Evolutionary conservation across 2,797 vertebrate species (phyloP).

Genomic region (Scomberomorus guttatus): DNA sequence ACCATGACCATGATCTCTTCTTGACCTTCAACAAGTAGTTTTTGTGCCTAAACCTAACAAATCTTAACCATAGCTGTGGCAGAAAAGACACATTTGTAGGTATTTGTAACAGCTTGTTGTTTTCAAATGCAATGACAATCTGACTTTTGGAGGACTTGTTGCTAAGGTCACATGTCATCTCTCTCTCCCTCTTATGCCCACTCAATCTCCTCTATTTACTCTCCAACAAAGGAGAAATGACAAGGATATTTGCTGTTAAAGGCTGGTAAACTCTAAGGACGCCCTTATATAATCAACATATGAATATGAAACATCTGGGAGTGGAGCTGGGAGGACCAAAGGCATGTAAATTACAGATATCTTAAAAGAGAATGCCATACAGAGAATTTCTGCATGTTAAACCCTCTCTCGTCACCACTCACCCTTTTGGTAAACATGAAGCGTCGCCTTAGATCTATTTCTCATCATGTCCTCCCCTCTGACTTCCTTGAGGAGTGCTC

Average conservation of each 20-base stretch:
- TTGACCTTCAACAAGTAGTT: not conserved
- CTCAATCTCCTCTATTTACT: not conserved
- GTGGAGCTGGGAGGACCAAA: slow-evolving; percentile 29
- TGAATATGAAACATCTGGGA: slow-evolving; percentile 46
- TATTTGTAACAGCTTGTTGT: no score
- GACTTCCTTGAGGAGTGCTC: slow-evolving; percentile 63
- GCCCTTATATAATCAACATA: slow-evolving; percentile 31
- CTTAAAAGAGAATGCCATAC: slow-evolving; percentile 32
- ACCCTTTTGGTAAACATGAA: slow-evolving; percentile 67
- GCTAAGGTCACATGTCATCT: not conserved
- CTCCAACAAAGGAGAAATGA: slow-evolving; percentile 24
- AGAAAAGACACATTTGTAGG: not conserved
- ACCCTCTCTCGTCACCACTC: slow-evolving; percentile 29
- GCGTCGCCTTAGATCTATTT: slow-evolving; percentile 56
- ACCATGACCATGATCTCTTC: not conserved
- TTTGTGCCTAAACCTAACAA: not conserved
- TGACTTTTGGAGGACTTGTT: slow-evolving; percentile 16
- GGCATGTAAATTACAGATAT: slow-evolving; percentile 40
- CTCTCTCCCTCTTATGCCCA: not conserved
- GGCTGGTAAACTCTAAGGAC: slow-evolving; percentile 11
- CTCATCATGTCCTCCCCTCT: slow-evolving; percentile 56
- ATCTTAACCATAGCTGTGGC: no score
- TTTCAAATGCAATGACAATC: not conserved
- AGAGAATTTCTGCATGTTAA: slow-evolving; percentile 21
- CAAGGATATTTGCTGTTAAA: slow-evolving; percentile 9